These are phyloP conservation scores for Lepetodrilus schrolli DNA, from an alignment of 2,888 invertebrate genomes.

Conservation along the genomic window DNA sequence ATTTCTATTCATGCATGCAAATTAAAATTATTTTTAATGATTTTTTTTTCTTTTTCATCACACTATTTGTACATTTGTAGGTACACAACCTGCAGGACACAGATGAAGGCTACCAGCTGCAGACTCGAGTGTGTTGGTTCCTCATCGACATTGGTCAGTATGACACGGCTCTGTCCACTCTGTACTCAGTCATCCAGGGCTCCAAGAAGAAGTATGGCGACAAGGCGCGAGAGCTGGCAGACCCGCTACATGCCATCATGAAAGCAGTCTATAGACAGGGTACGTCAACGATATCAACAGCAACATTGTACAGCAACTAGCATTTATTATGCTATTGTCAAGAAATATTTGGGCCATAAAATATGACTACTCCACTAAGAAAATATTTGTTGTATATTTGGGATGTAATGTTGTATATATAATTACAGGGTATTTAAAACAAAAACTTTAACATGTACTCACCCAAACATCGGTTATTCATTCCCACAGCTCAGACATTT, in stretches of 20 bases:
- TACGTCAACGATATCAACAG: too few species aligned
- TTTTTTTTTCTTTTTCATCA: too few species aligned
- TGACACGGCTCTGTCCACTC: conserved; percentile 38
- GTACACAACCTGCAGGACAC: conserved; percentile 3
- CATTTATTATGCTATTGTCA: background rate
- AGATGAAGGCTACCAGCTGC: conserved; percentile 30
- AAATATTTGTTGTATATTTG: too few species aligned
- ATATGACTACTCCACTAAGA: too few species aligned
- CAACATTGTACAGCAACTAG: background rate
- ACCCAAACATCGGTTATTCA: too few species aligned
- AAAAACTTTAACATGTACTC: too few species aligned
- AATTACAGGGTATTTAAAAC: too few species aligned
- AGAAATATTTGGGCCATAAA: too few species aligned
- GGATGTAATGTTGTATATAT: too few species aligned
- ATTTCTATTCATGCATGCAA: too few species aligned
- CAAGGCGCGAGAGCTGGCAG: conserved; percentile 39
- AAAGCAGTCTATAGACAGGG: conserved; percentile 45
- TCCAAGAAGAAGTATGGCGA: conserved; percentile 40
- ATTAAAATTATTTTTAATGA: too few species aligned
- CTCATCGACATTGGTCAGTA: conserved; percentile 54
- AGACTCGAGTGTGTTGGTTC: conserved; percentile 46
- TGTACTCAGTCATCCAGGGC: conserved; percentile 38
- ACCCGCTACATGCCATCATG: conserved; percentile 44
- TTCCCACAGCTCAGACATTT: conserved; percentile 52
- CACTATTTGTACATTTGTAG: too few species aligned